These are phyloP conservation scores for Hemiprocne comata DNA, from an alignment of 2,113 vertebrate genomes.

Conservation along the genomic window DNA sequence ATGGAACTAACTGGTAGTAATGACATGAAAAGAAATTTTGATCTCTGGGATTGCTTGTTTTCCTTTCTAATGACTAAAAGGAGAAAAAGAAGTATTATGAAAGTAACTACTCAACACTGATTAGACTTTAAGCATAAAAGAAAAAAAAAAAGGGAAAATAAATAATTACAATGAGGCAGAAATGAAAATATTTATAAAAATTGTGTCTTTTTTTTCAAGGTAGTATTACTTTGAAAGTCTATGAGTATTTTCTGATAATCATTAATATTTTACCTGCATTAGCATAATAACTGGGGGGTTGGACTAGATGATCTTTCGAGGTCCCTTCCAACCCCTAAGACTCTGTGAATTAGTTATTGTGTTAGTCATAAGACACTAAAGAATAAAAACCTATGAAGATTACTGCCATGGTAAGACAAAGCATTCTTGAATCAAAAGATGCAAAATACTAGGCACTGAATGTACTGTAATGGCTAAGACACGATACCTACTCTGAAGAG, in stretches of 20 bases:
- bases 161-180: background rate
- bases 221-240: background rate
- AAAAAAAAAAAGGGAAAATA: background rate
- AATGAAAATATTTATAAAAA: background rate
- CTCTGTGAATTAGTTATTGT: background rate
- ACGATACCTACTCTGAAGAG: background rate
- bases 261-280: background rate
- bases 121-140: background rate
- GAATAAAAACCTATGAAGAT: background rate
- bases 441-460: background rate
- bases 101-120: background rate
- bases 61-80: background rate
- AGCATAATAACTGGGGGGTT: no score
- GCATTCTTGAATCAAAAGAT: background rate
- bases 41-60: background rate
- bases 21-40: constrained; percentile 1
- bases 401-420: background rate
- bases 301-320: no score
- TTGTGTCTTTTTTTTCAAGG: background rate
- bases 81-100: background rate
- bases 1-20: background rate
- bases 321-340: no score
- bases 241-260: background rate
- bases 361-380: background rate
- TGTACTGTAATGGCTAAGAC: background rate